Evolutionary conservation across 2,113 vertebrate genomes (phyloP), one percentile per base, ranked within the genome.

Genomic region (Corvus hawaiiensis): DNA sequence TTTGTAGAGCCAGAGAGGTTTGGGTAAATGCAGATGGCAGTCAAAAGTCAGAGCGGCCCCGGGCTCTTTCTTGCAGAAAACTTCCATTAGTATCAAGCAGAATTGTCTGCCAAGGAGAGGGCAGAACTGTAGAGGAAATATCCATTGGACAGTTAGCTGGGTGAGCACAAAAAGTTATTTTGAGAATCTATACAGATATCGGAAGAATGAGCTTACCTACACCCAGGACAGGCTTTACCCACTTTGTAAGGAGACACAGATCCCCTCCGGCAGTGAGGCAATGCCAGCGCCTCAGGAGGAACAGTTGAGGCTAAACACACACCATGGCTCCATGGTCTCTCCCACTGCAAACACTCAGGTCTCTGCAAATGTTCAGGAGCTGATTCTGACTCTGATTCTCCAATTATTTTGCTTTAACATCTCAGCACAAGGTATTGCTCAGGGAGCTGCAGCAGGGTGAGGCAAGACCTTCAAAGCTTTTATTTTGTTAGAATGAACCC

Each of bases 231-330:
- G 37, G 30, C 37, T 37, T 37, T 37, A 37, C 37, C 37, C 26
- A 2, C 32, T 52, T 39, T 1, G 3, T 30, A 59, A 41, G 39
- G n/a, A 62, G 59, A 41, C 0, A 1, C 1, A 9, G 26, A 33
- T 54, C 10, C 52, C 27, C 37, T 64, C 21, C 35, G 43, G 52
- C 58, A 80, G 37, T 41, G 21, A 56, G 41, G 26, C 27, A 68
- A 48, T 5, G 33, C 24, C 2, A 8, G n/a, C 48, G n/a, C 20
- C 11, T 33, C 32, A 51, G 16, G 32, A 54, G 55, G 26, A 9
- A 14, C 0, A 5, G 41, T 0, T 39, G 39, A 41, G 37, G 74
- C 75, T 67, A 9, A 74, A 4, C 33, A 71, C 58, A 54, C 27
- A 58, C 26, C 19, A 37, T 10, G 2, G 0, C 30, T 63, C 71